Base-by-base conservation (phyloP, 2,797 vertebrate species). In the Fundulus diaphanus region DNA sequence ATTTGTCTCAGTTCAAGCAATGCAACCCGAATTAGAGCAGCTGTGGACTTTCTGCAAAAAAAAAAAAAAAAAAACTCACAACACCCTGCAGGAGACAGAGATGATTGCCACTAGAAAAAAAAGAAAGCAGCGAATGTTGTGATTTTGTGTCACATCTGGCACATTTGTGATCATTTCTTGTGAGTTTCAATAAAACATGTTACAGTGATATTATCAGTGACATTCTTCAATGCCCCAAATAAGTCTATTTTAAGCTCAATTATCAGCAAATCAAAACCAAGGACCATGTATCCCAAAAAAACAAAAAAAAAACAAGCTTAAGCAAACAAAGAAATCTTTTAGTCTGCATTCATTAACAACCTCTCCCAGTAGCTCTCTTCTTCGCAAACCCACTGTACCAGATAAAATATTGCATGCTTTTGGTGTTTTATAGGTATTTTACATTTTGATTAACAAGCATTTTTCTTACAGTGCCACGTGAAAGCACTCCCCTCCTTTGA, bases 231-330 rank as follows among this genome's bases (percentile, higher is more conserved):
- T 74, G 35, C 72, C 73, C 77, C 78, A 82, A 79, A 76, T 72
- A 67, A 86, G 88, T 40, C 89, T 92, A 93, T 92, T 93, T 93
- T 88, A 49, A 81, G 88, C 84, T 31, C 82, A 67, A 61, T 87
- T 89, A 86, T 85, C 87, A 87, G 87, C 88, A 92, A 91, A 92
- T 90, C 88, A 92, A 89, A 87, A 90, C 80, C 88, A 90, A 91
- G 90, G 83, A 92, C 81, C 82, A 87, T 81, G 82, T 69, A 78
- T 20, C 35, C 70, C 8, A 37, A 80, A 77, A 68, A 74, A 76
- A 71, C 72, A 48, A 66, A 67, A 65, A 40, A 5, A 24, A 35
- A 8, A 84, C 69, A 79, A 61, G n/a, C n/a, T 72, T 74, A 15
- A 68, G 54, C 66, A 77, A 77, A 90, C 80, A 88, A 91, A 88